Evolutionary conservation across 2,888 invertebrate species (phyloP).

Genomic region (Margaritifera margaritifera): DNA sequence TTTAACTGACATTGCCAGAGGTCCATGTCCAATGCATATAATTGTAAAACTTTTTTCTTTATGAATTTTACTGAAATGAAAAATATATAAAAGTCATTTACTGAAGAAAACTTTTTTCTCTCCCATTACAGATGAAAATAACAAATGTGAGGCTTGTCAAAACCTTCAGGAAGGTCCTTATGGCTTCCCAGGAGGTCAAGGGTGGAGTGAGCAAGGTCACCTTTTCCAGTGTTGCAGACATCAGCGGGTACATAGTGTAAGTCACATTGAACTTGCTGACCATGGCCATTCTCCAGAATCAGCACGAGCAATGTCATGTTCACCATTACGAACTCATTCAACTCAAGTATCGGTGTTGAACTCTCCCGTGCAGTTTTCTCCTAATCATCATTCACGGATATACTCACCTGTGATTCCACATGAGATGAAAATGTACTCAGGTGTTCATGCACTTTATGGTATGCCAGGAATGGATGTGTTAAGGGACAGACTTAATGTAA

Average conservation of each 20-base stretch:
- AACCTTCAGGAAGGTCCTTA: not conserved
- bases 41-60: too few species aligned
- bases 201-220: constrained; percentile 36
- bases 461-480: constrained; percentile 37
- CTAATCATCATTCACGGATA: constrained; percentile 27
- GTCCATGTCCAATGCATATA: too few species aligned
- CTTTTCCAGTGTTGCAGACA: constrained; percentile 55
- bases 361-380: constrained; percentile 40
- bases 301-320: constrained; percentile 50
- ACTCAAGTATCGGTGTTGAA: constrained; percentile 36
- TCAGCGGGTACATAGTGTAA: constrained; percentile 64
- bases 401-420: constrained; percentile 52
- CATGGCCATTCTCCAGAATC: constrained; percentile 47
- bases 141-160: constrained; percentile 12
- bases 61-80: too few species aligned
- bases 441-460: constrained; percentile 33
- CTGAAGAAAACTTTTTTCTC: not conserved
- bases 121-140: constrained; percentile 4
- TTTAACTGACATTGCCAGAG: too few species aligned
- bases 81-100: too few species aligned
- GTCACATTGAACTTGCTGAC: constrained; percentile 54
- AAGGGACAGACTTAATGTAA: constrained; percentile 39
- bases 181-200: constrained; percentile 14
- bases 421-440: constrained; percentile 41
- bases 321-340: constrained; percentile 42